Evolutionary conservation across 2,888 invertebrate species (phyloP).

Genomic region (Pristionchus japonicus): DNA sequence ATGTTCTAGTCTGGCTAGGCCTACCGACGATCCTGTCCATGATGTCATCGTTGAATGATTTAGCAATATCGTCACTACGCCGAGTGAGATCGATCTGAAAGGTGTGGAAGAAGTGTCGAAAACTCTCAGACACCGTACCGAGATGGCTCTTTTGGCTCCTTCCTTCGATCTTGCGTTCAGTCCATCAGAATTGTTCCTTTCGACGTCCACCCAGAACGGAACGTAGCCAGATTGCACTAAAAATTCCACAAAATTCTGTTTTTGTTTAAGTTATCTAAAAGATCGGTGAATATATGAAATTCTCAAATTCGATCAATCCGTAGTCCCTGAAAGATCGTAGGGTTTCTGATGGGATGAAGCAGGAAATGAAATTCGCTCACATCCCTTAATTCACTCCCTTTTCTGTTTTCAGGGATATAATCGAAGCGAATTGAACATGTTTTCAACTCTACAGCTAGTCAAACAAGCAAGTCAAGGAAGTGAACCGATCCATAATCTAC

Average conservation of each 20-base stretch:
- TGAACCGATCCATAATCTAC: neutral
- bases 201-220: constrained; percentile 40
- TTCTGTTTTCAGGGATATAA: neutral
- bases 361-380: neutral
- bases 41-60: neutral
- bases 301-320: no score
- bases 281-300: no score
- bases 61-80: neutral
- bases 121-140: no score
- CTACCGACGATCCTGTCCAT: constrained; percentile 7
- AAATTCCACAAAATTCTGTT: no score
- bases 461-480: neutral
- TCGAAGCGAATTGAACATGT: neutral
- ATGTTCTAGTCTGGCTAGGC: no score
- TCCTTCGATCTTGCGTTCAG: constrained; percentile 1
- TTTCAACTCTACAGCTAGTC: neutral
- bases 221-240: neutral
- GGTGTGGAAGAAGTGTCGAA: no score
- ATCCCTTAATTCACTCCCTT: neutral
- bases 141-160: neutral
- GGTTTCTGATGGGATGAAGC: neutral
- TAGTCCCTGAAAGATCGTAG: neutral
- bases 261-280: no score
- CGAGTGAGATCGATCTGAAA: constrained; percentile 18
- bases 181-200: constrained; percentile 10